Conservation (phyloP, 2,797 vertebrate genomes). For the Coreius guichenoti region DNA sequence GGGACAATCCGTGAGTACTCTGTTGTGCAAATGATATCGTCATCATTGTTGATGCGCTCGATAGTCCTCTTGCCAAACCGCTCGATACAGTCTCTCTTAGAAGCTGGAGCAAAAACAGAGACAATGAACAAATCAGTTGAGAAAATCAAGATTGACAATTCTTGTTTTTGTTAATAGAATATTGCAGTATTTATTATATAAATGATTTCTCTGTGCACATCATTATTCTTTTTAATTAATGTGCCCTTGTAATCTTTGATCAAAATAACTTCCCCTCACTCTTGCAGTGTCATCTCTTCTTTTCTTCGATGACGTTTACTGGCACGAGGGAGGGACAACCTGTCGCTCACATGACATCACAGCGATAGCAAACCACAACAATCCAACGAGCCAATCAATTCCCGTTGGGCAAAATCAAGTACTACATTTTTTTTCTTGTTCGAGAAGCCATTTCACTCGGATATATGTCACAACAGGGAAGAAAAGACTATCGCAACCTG, state of each 20-base stretch:
- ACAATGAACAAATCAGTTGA: not conserved
- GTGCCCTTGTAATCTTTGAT: not conserved
- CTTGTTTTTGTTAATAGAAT: not conserved
- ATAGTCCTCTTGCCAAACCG: slow-evolving; percentile 86
- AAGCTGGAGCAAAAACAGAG: slow-evolving; percentile 76
- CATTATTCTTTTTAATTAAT: not conserved
- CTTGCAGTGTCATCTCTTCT: too few species aligned
- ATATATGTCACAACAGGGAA: too few species aligned
- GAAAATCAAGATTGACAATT: not conserved
- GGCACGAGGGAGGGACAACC: too few species aligned
- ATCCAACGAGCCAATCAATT: too few species aligned
- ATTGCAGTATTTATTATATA: not conserved
- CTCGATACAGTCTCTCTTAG: slow-evolving; percentile 94
- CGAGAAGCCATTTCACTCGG: too few species aligned
- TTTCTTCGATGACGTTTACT: too few species aligned
- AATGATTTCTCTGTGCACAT: not conserved
- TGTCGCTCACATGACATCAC: not conserved
- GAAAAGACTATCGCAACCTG: not conserved
- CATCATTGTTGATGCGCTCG: slow-evolving; percentile 85
- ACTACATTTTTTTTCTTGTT: too few species aligned
- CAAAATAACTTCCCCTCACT: not conserved
- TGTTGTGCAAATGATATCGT: slow-evolving; percentile 87
- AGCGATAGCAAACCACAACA: too few species aligned
- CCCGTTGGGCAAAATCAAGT: too few species aligned
- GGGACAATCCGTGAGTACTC: slow-evolving; percentile 95